Percentiles rank a stretch among this genome's conserved stretches.
Evolutionary conservation across 2,797 vertebrate genomes (phyloP).

Genomic region (Pangasius djambal): DNA sequence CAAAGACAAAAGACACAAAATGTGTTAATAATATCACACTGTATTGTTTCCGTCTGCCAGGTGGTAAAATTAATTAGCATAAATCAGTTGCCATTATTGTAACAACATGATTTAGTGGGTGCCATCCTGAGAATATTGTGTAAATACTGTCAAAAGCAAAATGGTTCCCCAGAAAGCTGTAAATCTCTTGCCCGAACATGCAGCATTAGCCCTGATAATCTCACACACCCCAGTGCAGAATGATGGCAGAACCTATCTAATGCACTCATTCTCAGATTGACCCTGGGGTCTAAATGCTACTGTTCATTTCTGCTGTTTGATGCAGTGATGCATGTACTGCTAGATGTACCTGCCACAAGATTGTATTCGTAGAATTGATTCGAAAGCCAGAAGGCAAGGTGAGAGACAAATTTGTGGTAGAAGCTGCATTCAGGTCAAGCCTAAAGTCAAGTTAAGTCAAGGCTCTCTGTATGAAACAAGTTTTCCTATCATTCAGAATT

Average conservation of each 20-base stretch:
- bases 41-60: conserved; percentile 38
- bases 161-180: conserved; percentile 47
- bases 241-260: conserved; percentile 63
- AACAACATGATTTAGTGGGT: conserved; percentile 37
- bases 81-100: conserved; percentile 23
- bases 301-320: conserved; percentile 69
- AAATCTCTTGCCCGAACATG: conserved; percentile 37
- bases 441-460: not conserved
- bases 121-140: conserved; percentile 29
- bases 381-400: conserved; percentile 54
- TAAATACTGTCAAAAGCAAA: conserved; percentile 50
- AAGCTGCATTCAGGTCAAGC: conserved; percentile 10
- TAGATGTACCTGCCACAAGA: conserved; percentile 42
- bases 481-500: conserved; percentile 1
- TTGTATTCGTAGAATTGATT: conserved; percentile 54
- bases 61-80: conserved; percentile 48
- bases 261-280: conserved; percentile 64
- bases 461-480: not conserved
- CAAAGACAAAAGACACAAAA: conserved; percentile 8
- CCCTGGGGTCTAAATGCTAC: conserved; percentile 57
- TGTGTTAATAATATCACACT: conserved; percentile 28
- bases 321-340: conserved; percentile 63
- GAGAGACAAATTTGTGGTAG: conserved; percentile 38
- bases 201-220: conserved; percentile 49
- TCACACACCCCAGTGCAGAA: conserved; percentile 43